These are phyloP conservation scores for Blennius ocellaris DNA, from an alignment of 2,113 vertebrate species.

Conservation along the genomic window DNA sequence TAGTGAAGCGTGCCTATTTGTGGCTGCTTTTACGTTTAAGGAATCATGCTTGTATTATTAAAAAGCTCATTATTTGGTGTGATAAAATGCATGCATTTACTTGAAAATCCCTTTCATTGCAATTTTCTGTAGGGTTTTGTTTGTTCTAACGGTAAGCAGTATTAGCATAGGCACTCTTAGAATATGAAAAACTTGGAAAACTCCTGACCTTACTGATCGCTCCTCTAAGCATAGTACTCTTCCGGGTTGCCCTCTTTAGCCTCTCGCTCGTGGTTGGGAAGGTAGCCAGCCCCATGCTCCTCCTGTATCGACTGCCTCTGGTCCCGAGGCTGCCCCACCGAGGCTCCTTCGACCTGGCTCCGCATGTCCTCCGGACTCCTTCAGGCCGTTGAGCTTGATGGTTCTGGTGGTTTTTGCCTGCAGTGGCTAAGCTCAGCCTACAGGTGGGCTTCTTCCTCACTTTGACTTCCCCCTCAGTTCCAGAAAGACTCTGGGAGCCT, in stretches of 20 bases:
- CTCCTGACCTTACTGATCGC: constrained; percentile 75
- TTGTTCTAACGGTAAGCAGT: too few species aligned
- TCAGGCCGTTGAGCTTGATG: constrained; percentile 69
- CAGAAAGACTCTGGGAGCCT: constrained; percentile 85
- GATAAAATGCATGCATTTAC: background rate
- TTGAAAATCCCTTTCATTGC: too few species aligned
- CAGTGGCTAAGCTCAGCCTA: constrained; percentile 49
- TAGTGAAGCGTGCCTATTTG: background rate
- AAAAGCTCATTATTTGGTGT: background rate
- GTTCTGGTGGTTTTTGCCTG: constrained; percentile 75
- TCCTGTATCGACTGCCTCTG: constrained; percentile 72
- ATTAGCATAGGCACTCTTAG: too few species aligned
- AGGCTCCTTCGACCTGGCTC: constrained; percentile 81
- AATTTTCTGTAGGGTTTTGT: too few species aligned
- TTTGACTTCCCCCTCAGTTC: constrained; percentile 90
- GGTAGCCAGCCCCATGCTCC: constrained; percentile 79
- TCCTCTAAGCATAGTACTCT: constrained; percentile 83
- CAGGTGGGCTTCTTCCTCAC: constrained; percentile 86
- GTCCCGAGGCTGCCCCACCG: constrained; percentile 69
- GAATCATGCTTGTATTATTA: background rate
- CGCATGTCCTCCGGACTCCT: constrained; percentile 76
- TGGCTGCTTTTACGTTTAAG: background rate
- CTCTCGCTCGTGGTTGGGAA: constrained; percentile 86
- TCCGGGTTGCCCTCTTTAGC: constrained; percentile 90
- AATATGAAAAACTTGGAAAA: too few species aligned